These are phyloP conservation scores for Hydropsyche betteni DNA, from an alignment of 2,888 invertebrate species.

Conservation along the genomic window DNA sequence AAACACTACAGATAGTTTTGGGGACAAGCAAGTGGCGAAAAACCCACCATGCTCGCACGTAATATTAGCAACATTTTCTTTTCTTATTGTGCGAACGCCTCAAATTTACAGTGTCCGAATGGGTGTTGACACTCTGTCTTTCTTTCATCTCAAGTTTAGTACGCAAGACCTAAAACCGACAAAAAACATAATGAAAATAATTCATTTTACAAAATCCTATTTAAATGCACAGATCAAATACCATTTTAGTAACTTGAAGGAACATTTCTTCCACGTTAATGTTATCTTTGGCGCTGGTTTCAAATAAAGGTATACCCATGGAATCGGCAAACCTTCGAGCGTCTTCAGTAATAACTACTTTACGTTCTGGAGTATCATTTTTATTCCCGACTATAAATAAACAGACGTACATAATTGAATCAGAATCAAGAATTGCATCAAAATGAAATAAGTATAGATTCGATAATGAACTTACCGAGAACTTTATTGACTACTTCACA, in stretches of 20 bases:
- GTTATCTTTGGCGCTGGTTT: constrained; percentile 99
- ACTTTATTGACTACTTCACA: constrained; percentile 99
- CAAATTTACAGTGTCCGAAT: constrained; percentile 77
- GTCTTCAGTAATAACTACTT: constrained; percentile 97
- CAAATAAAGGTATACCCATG: constrained; percentile 96
- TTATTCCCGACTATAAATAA: constrained; percentile 88
- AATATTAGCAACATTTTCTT: constrained; percentile 69
- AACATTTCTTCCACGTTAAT: constrained; percentile 98
- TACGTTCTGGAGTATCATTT: constrained; percentile 92
- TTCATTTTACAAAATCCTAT: constrained; percentile 2
- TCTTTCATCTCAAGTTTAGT: constrained; percentile 85
- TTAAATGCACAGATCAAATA: constrained; percentile 51
- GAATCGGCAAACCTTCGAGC: constrained; percentile 96
- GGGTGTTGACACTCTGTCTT: constrained; percentile 72
- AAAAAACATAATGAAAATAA: not conserved
- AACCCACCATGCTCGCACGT: constrained; percentile 39
- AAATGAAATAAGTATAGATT: not conserved
- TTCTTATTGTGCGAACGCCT: constrained; percentile 72
- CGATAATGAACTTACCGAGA: constrained; percentile 74
- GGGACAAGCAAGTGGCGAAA: no score
- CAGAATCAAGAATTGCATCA: no score
- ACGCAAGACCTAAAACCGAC: constrained; percentile 74
- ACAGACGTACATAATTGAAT: not conserved
- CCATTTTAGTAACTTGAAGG: constrained; percentile 74
- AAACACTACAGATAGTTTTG: constrained; percentile 4